Percentiles rank a stretch among this genome's conserved stretches.
These are phyloP conservation scores for Nomada fucata DNA, from an alignment of 2,888 invertebrate species.

Conservation along the genomic window DNA sequence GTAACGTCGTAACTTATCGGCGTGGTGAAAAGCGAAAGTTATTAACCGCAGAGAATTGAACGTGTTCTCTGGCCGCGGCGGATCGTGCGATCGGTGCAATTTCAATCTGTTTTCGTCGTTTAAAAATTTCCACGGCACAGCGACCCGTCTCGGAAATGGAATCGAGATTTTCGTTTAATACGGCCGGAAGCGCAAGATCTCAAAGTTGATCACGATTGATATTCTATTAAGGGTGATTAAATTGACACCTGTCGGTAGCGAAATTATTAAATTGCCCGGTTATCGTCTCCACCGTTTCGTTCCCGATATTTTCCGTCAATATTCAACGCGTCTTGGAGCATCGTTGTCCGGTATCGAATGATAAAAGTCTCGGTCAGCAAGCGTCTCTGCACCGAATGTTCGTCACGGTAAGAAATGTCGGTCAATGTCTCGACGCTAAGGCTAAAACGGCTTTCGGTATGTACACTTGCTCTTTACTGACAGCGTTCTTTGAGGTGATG, in stretches of 20 bases:
- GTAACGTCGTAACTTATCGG: constrained; percentile 33
- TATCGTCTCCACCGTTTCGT: too few relatives aligned
- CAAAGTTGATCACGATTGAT: too few relatives aligned
- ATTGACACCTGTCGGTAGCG: neutral
- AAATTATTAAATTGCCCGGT: too few relatives aligned
- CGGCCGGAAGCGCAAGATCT: neutral
- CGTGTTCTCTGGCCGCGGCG: neutral
- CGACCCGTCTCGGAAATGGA: constrained; percentile 35
- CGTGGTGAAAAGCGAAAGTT: constrained; percentile 25
- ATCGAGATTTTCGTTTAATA: constrained; percentile 15
- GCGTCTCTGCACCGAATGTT: constrained; percentile 6
- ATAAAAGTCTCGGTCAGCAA: constrained; percentile 23
- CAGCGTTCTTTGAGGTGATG: constrained; percentile 66
- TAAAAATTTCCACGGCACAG: constrained; percentile 45
- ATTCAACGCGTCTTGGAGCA: neutral
- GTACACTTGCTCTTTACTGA: constrained; percentile 48
- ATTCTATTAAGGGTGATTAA: neutral
- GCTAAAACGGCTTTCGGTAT: constrained; percentile 30
- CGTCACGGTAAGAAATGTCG: constrained; percentile 43
- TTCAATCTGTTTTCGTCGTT: constrained; percentile 30
- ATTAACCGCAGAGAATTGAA: constrained; percentile 31
- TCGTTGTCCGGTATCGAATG: neutral
- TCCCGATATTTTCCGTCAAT: too few relatives aligned
- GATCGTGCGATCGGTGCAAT: constrained; percentile 15
- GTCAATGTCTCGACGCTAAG: constrained; percentile 43